Evolutionary conservation across 2,797 vertebrate genomes (phyloP), one percentile per base, ranked within the genome.

Genomic region (Pseudomugil gertrudae): DNA sequence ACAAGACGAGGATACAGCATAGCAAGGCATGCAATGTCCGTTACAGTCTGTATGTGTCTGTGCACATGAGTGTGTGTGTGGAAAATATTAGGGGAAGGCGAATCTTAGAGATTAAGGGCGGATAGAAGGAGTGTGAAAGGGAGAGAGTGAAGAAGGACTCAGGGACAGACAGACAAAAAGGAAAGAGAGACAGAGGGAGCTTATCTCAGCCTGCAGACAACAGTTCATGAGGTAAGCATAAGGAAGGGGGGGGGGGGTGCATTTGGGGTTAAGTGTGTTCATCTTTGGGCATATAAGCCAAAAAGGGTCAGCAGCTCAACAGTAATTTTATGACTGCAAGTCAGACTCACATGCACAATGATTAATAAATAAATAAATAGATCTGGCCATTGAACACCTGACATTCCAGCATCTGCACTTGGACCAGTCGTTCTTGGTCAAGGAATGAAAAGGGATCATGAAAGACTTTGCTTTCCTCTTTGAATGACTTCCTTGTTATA

Each of bases 201-300:
- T 90, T 91, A 86, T 90, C 65, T 72, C 79, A 82, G 85, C 85
- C 85, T 77, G 79, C 88, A 90, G 87, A 86, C 84, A 86, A 83
- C 79, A 76, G 66, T 85, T 81, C 73, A n/a, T n/a, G n/a, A n/a
- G n/a, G n/a, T n/a, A n/a, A n/a, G 33, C 26, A 66, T 15, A 23
- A 55, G 26, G 55, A 54, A 29, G 33, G 26, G 51, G 26, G 2
- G 36, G 36, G 32, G 23, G 51, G 75, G 54, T 79, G 55, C n/a
- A n/a, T n/a, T n/a, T n/a, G n/a, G n/a, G n/a, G n/a, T n/a, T 52
- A 38, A 27, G 77, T 57, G 66, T 67, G 64, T 71, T 78, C 53
- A 65, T 81, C 63, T 72, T 74, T 3, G 78, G 78, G 69, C 63
- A 72, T 10, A 7, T 71, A 53, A 88, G 80, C 76, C 73, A 76